Evolutionary conservation across 2,113 vertebrate genomes (phyloP), one percentile per base, ranked within the genome.

Genomic region (Dipodomys stephensi): DNA sequence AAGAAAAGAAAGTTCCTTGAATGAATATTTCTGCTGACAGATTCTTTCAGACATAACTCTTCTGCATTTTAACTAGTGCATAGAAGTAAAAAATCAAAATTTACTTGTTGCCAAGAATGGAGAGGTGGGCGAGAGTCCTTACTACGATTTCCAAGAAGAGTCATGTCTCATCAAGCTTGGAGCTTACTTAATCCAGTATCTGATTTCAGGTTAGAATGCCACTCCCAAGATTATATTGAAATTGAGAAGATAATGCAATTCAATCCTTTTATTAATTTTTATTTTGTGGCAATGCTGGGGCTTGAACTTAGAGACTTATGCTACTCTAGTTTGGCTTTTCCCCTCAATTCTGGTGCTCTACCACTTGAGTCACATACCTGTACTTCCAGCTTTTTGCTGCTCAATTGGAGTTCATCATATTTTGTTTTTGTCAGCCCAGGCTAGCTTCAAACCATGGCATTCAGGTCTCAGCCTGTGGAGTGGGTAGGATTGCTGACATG

Each of bases 1-100:
- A 53, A 28, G 22, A 60, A 30, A 83, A 82, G 13, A 46, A 8
- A 9, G 0, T 92, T 73, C 12, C 57, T 80, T 96, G 46, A 93
- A 57, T 94, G 72, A 39, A 67, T 91, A 72, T 91, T 93, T 83
- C 49, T 91, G 57, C 35, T 81, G 67, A 83, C 25, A 84, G 76
- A 46, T 49, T 81, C 68, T 84, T 93, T 91, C 12, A 94, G 30
- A 76, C 7, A 79, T 18, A 71, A 62, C 12, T 80, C 23, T 90
- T 94, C 44, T 87, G 20, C 93, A 93, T 74, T 72, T 88, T 23
- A 22, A 78, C 8, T 74, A 60, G 60, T 62, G 76, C 79, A 91
- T 85, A 95, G 73, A 90, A 91, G 23, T 53, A 64, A 64, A 64
- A 64, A 64, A 64, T 64, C 20, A 64, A 57, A 57, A 57, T 57